Evolutionary conservation across 2,797 vertebrate species (phyloP).

Genomic region (Benthosema pterotum): DNA sequence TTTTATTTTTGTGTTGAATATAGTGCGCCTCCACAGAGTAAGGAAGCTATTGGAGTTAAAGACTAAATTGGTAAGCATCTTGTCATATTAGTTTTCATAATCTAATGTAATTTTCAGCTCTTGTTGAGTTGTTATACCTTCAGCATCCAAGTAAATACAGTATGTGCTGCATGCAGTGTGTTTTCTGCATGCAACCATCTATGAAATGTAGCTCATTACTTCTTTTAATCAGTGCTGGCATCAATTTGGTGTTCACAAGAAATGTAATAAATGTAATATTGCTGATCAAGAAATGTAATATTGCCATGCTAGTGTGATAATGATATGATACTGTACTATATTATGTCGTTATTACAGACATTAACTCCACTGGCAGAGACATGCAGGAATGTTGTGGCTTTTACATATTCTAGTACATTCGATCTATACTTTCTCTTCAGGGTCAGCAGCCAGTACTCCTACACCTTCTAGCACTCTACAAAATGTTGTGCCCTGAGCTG

Average conservation of each 20-base stretch:
- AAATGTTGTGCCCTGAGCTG: constrained; percentile 86
- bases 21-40: constrained; percentile 90
- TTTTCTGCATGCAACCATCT: constrained; percentile 1
- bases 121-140: no score
- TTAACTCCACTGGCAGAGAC: background rate
- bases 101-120: background rate
- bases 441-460: constrained; percentile 87
- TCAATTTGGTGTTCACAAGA: background rate
- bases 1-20: constrained; percentile 26
- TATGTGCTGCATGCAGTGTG: background rate
- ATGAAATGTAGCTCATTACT: constrained; percentile 9
- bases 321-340: background rate
- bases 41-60: constrained; percentile 90
- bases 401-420: constrained; percentile 3
- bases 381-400: background rate
- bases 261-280: constrained; percentile 1
- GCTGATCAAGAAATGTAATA: no score
- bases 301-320: background rate
- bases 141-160: no score
- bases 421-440: constrained; percentile 73
- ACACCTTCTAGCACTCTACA: constrained; percentile 90
- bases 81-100: constrained; percentile 3
- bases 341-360: constrained; percentile 15
- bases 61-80: constrained; percentile 85
- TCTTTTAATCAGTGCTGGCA: background rate